phyloP scores from a whole-genome alignment of 2,888 invertebrate species.

The Ariolimax columbianus region DNA sequence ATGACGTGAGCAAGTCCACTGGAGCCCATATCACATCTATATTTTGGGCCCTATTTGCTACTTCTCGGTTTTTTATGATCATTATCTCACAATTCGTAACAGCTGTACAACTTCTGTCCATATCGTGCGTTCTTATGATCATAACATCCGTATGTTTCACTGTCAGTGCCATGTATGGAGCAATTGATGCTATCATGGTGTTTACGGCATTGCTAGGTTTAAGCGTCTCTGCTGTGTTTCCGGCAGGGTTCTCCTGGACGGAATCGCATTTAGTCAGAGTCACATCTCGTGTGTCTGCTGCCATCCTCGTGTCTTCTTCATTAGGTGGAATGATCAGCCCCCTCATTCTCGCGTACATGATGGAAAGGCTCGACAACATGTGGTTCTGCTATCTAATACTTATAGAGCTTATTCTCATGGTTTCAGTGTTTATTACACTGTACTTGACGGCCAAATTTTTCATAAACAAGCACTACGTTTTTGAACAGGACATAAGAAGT shows the following conservation, averaged over 20 bases:
- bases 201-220: constrained; percentile 66
- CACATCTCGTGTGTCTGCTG: constrained; percentile 76
- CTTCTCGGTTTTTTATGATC: constrained; percentile 75
- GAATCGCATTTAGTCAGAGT: constrained; percentile 75
- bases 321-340: constrained; percentile 77
- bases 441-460: constrained; percentile 9
- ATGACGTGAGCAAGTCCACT: constrained; percentile 67
- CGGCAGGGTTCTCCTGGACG: constrained; percentile 77
- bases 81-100: constrained; percentile 73
- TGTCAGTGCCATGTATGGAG: constrained; percentile 11
- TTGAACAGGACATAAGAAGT: neutral
- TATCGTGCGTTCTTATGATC: constrained; percentile 33
- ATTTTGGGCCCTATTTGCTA: constrained; percentile 79
- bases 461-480: constrained; percentile 32
- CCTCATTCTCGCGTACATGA: constrained; percentile 71
- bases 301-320: constrained; percentile 76
- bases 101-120: constrained; percentile 60
- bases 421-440: constrained; percentile 61
- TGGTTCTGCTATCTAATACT: constrained; percentile 74
- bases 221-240: constrained; percentile 78
- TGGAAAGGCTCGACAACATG: constrained; percentile 69
- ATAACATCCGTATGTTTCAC: constrained; percentile 23
- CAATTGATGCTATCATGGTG: constrained; percentile 57
- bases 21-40: constrained; percentile 75
- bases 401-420: constrained; percentile 60